Evolutionary conservation across 2,797 vertebrate species (phyloP).

Genomic region (Gambusia yucatana): DNA sequence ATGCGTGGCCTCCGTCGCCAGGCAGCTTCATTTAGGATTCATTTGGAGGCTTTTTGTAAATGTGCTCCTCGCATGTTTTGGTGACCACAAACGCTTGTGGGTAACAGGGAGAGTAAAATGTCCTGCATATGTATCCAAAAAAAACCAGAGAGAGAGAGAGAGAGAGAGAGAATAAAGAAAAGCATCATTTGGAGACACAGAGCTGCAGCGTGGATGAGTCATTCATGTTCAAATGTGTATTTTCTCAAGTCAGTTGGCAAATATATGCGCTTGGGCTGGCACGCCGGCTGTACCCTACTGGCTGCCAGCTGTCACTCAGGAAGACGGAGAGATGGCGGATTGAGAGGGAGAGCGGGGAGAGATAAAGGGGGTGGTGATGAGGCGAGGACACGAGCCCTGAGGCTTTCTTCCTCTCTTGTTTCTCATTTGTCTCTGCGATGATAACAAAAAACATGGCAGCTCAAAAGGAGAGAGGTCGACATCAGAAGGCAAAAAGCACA

Average conservation of each 20-base stretch:
- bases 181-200: conserved; percentile 28
- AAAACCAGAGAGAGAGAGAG: conserved; percentile 1
- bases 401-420: conserved; percentile 67
- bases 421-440: conserved; percentile 75
- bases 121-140: conserved; percentile 26
- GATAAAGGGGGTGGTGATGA: conserved; percentile 64
- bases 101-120: conserved; percentile 38
- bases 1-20: conserved; percentile 35
- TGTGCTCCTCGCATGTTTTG: conserved; percentile 51
- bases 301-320: conserved; percentile 85
- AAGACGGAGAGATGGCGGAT: conserved; percentile 70
- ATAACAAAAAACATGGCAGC: conserved; percentile 75
- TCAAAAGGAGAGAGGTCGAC: conserved; percentile 54
- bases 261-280: conserved; percentile 76
- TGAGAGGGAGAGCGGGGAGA: conserved; percentile 22
- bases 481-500: conserved; percentile 37
- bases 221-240: conserved; percentile 68
- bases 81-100: conserved; percentile 51
- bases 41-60: conserved; percentile 43
- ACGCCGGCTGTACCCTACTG: conserved; percentile 81
- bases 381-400: conserved; percentile 73
- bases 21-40: conserved; percentile 45
- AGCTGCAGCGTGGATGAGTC: conserved; percentile 36
- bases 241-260: conserved; percentile 76
- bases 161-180: conserved; percentile 1